Conservation (phyloP, 2,888 invertebrate genomes). For the Microctonus brassicae region DNA sequence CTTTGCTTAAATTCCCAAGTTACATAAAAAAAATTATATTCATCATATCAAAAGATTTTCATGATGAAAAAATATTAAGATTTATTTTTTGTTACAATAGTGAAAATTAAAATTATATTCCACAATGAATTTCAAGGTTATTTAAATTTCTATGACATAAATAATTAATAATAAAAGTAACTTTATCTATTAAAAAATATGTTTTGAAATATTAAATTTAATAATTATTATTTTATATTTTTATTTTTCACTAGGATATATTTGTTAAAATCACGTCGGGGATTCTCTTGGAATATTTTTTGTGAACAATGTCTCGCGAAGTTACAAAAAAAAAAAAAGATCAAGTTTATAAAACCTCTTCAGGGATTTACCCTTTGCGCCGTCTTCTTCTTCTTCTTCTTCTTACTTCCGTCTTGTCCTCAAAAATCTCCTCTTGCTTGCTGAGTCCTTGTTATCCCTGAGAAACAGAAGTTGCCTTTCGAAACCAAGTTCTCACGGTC, state of each 20-base stretch:
- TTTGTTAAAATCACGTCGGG: too few relatives aligned
- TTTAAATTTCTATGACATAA: too few relatives aligned
- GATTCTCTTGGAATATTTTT: too few relatives aligned
- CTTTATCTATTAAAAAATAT: too few relatives aligned
- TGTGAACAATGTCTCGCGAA: not conserved
- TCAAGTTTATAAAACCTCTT: not conserved
- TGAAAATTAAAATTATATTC: not conserved
- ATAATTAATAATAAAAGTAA: too few relatives aligned
- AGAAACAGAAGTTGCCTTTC: constrained; percentile 61
- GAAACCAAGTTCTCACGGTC: constrained; percentile 65
- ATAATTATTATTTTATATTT: too few relatives aligned
- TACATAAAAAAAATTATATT: too few relatives aligned
- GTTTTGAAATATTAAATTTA: too few relatives aligned
- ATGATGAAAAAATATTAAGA: too few relatives aligned
- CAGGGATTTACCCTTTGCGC: not conserved
- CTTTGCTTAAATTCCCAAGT: too few relatives aligned
- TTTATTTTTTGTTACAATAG: not conserved
- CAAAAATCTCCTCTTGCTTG: constrained; percentile 55
- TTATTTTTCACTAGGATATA: too few relatives aligned
- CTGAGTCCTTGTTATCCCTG: constrained; percentile 62
- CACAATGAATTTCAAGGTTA: not conserved
- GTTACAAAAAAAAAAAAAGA: not conserved
- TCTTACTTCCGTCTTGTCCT: constrained; percentile 25
- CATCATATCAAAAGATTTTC: too few relatives aligned
- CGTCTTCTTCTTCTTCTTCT: not conserved